Evolutionary conservation across 2,113 vertebrate genomes (phyloP), one percentile per base, ranked within the genome.

Genomic region (Nothobranchius furzeri): DNA sequence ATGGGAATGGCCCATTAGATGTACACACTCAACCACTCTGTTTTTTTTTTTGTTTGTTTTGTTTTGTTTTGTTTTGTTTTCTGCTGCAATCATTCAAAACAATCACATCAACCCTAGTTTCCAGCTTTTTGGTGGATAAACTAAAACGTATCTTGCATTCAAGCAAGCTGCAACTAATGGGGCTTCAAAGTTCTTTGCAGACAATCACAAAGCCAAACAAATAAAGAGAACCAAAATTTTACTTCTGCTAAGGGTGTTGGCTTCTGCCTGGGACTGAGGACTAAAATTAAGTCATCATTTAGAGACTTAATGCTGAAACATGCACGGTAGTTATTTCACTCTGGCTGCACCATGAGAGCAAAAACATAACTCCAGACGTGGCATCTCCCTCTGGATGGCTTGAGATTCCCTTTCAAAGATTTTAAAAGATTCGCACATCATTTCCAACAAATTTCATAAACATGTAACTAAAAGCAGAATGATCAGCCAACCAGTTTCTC

Each of bases 361-460:
- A 58, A 58, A 36, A 20, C 55, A 58, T 43, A 58, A 43, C 37
- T 58, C 40, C n/a, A 58, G 37, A 3, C 40, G 20, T 42, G 55
- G 55, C 11, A 43, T 43, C 9, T 6, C 36, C 0, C 12, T 56
- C 30, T 58, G 55, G n/a, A 24, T 36, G 25, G 15, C 20, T 43
- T 42, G 7, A 12, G 37, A 2, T 11, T 58, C 17, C 37, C 12
- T 10, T 40, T 43, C 7, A 43, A 20, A 6, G 11, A 12, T 12
- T 58, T 20, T 8, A 42, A 58, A 20, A 15, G 36, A 56, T n/a
- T 11, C 9, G n/a, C 37, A 6, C 36, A 42, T 40, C n/a, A 17
- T 20, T 42, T 40, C 37, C 5, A 58, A 7, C 55, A 20, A 15
- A 42, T 57, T 15, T 12, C 17, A 5, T 11, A 13, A 40, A 40